A percentile compares a stretch with the other conserved stretches of the same genome.
Evolutionary conservation across 2,888 invertebrate species (phyloP).

Genomic region (Sycophila texana): DNA sequence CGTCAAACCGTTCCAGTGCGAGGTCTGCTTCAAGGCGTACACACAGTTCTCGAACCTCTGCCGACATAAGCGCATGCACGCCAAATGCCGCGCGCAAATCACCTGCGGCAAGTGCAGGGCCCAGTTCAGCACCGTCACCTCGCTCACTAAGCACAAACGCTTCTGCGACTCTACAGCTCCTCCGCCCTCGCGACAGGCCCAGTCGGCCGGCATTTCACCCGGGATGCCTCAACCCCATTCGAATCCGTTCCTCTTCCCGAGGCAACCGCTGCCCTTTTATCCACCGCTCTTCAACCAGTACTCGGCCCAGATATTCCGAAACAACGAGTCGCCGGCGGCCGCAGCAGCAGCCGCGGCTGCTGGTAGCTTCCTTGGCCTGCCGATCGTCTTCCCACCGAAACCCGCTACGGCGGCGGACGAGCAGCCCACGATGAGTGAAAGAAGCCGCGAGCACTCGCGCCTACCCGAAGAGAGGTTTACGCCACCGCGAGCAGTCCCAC

Average conservation of each 20-base stretch:
- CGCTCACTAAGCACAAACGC: slow-evolving; percentile 95
- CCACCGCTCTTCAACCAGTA: slow-evolving; percentile 82
- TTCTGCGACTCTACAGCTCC: slow-evolving; percentile 91
- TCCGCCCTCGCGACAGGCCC: slow-evolving; percentile 76
- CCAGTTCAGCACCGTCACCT: slow-evolving; percentile 93
- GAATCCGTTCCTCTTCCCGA: slow-evolving; percentile 81
- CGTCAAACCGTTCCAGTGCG: slow-evolving; percentile 97
- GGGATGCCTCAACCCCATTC: slow-evolving; percentile 72
- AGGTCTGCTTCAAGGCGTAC: slow-evolving; percentile 98
- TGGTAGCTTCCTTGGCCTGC: slow-evolving; percentile 80
- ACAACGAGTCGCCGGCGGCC: too few relatives aligned
- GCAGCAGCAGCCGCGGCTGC: slow-evolving; percentile 67
- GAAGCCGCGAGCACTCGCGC: slow-evolving; percentile 61
- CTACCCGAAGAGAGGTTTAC: slow-evolving; percentile 62
- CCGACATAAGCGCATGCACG: slow-evolving; percentile 99
- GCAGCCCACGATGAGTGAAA: too few relatives aligned
- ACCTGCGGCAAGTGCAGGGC: slow-evolving; percentile 97
- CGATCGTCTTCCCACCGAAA: slow-evolving; percentile 82
- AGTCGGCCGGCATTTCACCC: slow-evolving; percentile 76
- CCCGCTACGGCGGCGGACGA: background rate
- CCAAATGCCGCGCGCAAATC: slow-evolving; percentile 93
- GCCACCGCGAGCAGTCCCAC: slow-evolving; percentile 6
- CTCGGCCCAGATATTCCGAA: slow-evolving; percentile 77
- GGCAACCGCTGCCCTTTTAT: slow-evolving; percentile 77
- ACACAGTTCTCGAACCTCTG: slow-evolving; percentile 99